Percentiles rank a stretch among this genome's conserved stretches.
Evolutionary conservation across 2,888 invertebrate genomes (phyloP).

Genomic region (Mantis religiosa): DNA sequence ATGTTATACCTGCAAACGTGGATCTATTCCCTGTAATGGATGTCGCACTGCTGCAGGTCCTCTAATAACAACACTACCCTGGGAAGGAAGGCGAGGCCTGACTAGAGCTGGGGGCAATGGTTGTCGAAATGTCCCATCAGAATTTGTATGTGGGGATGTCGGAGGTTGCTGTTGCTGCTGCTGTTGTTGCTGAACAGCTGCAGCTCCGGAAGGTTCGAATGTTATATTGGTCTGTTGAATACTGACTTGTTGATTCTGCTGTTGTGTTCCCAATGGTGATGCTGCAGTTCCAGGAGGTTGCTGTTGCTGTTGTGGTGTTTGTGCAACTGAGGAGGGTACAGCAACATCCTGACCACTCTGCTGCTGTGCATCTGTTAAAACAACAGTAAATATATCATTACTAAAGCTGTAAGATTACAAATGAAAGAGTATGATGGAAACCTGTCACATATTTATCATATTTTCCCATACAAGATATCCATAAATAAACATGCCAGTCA

Average conservation of each 20-base stretch:
- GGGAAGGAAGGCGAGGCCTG: constrained; percentile 42
- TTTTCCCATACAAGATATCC: too few relatives aligned
- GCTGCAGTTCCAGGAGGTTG: neutral
- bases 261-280: neutral
- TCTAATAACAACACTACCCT: constrained; percentile 21
- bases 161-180: constrained; percentile 14
- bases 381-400: constrained; percentile 12
- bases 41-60: constrained; percentile 37
- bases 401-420: neutral
- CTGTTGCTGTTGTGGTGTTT: neutral
- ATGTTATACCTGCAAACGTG: constrained; percentile 43
- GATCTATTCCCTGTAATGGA: constrained; percentile 42
- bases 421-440: neutral
- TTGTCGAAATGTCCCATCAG: constrained; percentile 63
- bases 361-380: neutral
- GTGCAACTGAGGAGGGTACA: neutral
- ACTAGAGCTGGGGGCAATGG: constrained; percentile 60
- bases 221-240: neutral
- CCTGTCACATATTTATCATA: too few relatives aligned
- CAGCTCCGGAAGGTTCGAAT: neutral
- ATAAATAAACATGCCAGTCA: too few relatives aligned
- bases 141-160: neutral
- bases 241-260: constrained; percentile 15
- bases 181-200: neutral
- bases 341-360: neutral